These are phyloP conservation scores for Aphis gossypii DNA, from an alignment of 1,140 invertebrate species.

Conservation along the genomic window DNA sequence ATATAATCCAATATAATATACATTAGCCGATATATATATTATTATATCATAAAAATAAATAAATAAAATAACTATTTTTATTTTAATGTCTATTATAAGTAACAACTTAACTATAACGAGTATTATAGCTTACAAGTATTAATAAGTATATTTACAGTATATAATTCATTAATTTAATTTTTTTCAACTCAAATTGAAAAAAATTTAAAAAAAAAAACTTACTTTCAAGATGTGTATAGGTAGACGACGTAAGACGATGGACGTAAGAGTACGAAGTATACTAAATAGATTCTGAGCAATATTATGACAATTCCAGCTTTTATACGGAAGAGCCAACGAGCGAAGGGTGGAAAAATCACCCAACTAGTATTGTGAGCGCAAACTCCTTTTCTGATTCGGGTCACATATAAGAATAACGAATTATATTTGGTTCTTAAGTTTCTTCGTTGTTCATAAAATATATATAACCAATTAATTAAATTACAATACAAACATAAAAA, in stretches of 20 bases:
- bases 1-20: too few species aligned
- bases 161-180: not conserved
- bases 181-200: not conserved
- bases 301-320: not conserved
- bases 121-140: not conserved
- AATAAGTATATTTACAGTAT: not conserved
- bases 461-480: not conserved
- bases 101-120: not conserved
- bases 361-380: not conserved
- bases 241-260: not conserved
- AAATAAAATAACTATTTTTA: not conserved
- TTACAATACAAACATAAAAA: not conserved
- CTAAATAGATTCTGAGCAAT: not conserved
- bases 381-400: not conserved
- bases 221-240: not conserved
- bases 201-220: not conserved
- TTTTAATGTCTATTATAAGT: not conserved
- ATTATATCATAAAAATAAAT: not conserved
- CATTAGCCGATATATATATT: too few species aligned
- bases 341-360: conserved; percentile 38
- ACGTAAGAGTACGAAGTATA: not conserved
- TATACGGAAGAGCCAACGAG: not conserved
- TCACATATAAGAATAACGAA: not conserved
- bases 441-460: not conserved
- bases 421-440: not conserved